Base-by-base conservation (phyloP, 2,888 invertebrate genomes). In the Gisinianus flammeolus region DNA sequence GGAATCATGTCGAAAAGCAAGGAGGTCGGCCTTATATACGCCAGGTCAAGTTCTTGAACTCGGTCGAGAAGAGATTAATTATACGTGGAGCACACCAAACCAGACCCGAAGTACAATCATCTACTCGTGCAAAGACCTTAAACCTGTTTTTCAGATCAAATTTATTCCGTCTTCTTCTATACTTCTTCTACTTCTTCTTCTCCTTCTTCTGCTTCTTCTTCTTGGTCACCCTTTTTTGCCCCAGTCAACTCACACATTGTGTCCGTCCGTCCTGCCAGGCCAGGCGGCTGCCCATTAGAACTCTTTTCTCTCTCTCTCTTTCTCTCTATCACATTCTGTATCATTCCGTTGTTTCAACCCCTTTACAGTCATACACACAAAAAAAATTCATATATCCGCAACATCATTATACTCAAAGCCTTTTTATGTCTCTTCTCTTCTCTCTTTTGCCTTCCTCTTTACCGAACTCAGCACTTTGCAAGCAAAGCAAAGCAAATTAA, bases 31-130 rank as follows among this genome's bases (percentile, higher is more conserved):
- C 81, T 84, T 84, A 84, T 84, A 84, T 83, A 84, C 82, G 78
- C 81, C 82, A 82, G 83, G 83, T 83, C 83, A 83, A 83, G 82
- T 79, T 81, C 80, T 82, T 82, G 83, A 83, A 83, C 83, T 83
- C 83, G 83, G 83, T 81, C 82, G 83, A 81, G 81, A 80, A 81
- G 79, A 81, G 81, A 81, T 82, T 81, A 83, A 83, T 83, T 83
- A 83, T 82, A 82, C 81, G 81, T 80, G 78, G 82, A 80, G 81
- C 78, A 79, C 81, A 80, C 78, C 80, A 81, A 81, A 81, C 81
- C 81, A 83, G 83, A 83, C 83, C 81, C 81, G 81, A 81, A 81
- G 83, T 74, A 79, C 79, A 77, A 80, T 75, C 78, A 78, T 79
- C 78, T 75, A 80, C 79, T 81, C 83, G 83, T 83, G 81, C 83